Evolutionary conservation across 1,140 invertebrate species (phyloP).

Genomic region (Ostrea denselamellosa): DNA sequence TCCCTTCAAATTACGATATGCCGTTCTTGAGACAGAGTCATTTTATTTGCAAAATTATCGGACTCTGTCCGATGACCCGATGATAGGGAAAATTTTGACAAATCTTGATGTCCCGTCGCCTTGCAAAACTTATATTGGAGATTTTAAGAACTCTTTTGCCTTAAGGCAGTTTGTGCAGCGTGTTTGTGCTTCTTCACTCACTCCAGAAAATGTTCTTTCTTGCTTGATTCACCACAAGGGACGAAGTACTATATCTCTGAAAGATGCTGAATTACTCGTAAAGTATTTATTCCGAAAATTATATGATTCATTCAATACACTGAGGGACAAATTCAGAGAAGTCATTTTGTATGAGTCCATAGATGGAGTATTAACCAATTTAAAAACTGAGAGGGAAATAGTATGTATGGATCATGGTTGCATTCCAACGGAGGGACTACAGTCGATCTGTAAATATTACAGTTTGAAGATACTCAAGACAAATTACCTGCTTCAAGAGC

Average conservation of each 20-base stretch:
- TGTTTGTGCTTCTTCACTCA: background rate
- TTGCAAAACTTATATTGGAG: background rate
- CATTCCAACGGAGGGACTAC: background rate
- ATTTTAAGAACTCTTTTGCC: background rate
- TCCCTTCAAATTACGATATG: conserved; percentile 14
- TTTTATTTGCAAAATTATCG: background rate
- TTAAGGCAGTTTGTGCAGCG: background rate
- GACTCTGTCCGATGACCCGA: background rate
- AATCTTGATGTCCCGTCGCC: background rate
- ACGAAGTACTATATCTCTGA: background rate
- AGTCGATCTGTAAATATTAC: background rate
- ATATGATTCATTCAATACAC: background rate
- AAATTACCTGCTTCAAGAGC: background rate
- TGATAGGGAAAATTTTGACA: background rate
- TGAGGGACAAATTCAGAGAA: background rate
- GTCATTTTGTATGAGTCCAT: background rate
- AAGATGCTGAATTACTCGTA: background rate
- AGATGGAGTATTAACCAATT: background rate
- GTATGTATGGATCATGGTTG: background rate
- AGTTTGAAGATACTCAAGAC: background rate
- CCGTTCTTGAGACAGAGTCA: background rate
- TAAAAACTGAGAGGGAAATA: background rate
- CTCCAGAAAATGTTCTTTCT: background rate
- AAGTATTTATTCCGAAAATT: background rate
- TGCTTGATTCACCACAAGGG: background rate